Base-by-base conservation (phyloP, 2,113 vertebrate genomes). In the Symphodus melops region DNA sequence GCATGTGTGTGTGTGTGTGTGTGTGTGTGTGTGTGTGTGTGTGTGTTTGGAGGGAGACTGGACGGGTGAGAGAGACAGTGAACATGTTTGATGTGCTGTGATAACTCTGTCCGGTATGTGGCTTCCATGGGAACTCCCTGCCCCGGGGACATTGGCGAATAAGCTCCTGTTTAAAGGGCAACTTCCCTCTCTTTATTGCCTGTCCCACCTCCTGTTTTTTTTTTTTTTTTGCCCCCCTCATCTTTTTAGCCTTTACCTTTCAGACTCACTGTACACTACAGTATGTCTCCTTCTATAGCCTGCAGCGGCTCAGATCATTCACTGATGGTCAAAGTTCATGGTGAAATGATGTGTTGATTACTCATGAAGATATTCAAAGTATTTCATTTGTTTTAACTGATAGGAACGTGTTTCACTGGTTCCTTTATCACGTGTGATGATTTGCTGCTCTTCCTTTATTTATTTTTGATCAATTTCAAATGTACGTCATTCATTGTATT, bases 71-170 rank as follows among this genome's bases (percentile, higher is more conserved):
- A 69, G 75, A 88, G 88, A 82, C 75, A 86, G 70, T 70, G 86
- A 73, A 84, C 70, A 77, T 88, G 84, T 89, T 87, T 89, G 89
- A 91, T 92, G 85, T 89, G 73, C 89, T 94, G 90, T 90, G 86
- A 92, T 93, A 85, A 91, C 86, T 87, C 83, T 88, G 85, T 91
- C 85, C 91, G 90, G 92, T 91, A 90, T 91, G 90, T 92, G 82
- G 82, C 75, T 93, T 90, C 86, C 87, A 90, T 88, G 88, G 92
- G 83, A 93, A 92, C 92, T 94, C 90, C 90, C 92, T 89, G 46
- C 90, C 91, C 90, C 77, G 68, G 67, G 90, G 92, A 91, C 84
- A 87, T 60, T 42, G 68, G 53, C 69, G 61, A 88, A 92, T 91
- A 91, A 90, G 83, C 85, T 89, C 77, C 62, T 87, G 84, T 90